Evolutionary conservation across 2,888 invertebrate species (phyloP), one percentile per base, ranked within the genome.

Genomic region (Teleiodes luculella): DNA sequence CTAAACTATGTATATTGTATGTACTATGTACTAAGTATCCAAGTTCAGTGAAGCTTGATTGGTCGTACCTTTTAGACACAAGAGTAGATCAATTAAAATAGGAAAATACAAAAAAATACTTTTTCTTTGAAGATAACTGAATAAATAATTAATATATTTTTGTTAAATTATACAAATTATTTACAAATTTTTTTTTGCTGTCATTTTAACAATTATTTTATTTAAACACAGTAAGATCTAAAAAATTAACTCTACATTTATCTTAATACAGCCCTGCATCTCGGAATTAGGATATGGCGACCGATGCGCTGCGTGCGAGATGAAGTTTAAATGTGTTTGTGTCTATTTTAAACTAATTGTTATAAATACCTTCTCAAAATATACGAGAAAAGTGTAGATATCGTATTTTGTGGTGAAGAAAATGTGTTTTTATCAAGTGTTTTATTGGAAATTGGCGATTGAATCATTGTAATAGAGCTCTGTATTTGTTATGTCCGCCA

Each of bases 241-340:
- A n/a, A 6, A 31, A 31, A 35, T 28, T 30, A 31, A 6, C 33
- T 3, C 3, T 4, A 10, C 3, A 7, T 4, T 11, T 41, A 8
- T n/a, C 31, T 46, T 36, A 82, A 61, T 86, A 47, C 84, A 73
- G 41, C 80, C 74, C 88, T 87, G 87, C 64, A 60, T 57, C 61
- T 60, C 68, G 73, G 78, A 81, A 83, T 83, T 84, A 76, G 81
- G 81, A 79, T 83, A 86, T 86, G 86, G 87, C 87, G 86, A 77
- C 80, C 78, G 74, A 83, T 79, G 83, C n/a, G n/a, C 82, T 79
- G 83, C 79, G 77, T 72, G 72, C 74, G 78, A 83, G 78, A 81
- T 70, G 79, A 78, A 74, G 75, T 71, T 68, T 75, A 63, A 72
- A 74, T 74, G 84, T 80, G 80, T 76, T 77, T 78, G 73, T 78